phyloP scores from a whole-genome alignment of 2,888 invertebrate species.

The Hypsopygia costalis region DNA sequence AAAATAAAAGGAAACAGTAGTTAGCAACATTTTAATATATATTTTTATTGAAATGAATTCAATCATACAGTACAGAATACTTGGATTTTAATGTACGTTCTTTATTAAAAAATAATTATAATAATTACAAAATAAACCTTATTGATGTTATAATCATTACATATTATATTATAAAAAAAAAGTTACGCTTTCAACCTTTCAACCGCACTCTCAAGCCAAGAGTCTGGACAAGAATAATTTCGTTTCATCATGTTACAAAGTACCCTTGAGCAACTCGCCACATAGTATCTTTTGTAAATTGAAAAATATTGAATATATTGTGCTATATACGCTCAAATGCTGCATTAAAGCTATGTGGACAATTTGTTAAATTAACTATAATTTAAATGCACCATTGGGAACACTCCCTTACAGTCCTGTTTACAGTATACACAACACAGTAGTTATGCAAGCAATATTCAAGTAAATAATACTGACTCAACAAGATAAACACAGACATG shows the following conservation, averaged over 20 bases:
- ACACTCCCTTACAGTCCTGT: conserved; percentile 42
- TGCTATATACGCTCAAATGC: conserved; percentile 62
- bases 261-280: conserved; percentile 63
- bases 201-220: conserved; percentile 56
- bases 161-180: conserved; percentile 51
- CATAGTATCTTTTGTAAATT: conserved; percentile 34
- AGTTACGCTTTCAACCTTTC: conserved; percentile 38
- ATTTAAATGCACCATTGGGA: conserved; percentile 75
- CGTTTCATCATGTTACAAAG: conserved; percentile 32
- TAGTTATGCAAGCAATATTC: conserved; percentile 66
- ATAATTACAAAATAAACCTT: conserved; percentile 78
- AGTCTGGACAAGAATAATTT: conserved; percentile 59
- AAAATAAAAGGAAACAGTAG: conserved; percentile 54
- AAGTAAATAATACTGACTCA: conserved; percentile 53
- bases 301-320: conserved; percentile 62
- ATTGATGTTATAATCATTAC: conserved; percentile 66
- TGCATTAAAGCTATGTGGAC: conserved; percentile 72
- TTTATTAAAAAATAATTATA: conserved; percentile 74
- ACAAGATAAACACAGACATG: conserved; percentile 32
- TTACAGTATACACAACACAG: conserved; percentile 35
- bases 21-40: conserved; percentile 82
- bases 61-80: conserved; percentile 78
- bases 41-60: conserved; percentile 81
- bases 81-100: conserved; percentile 72
- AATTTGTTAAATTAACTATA: conserved; percentile 72